phyloP scores from a whole-genome alignment of 1,140 invertebrate species.

The Argopecten irradians region DNA sequence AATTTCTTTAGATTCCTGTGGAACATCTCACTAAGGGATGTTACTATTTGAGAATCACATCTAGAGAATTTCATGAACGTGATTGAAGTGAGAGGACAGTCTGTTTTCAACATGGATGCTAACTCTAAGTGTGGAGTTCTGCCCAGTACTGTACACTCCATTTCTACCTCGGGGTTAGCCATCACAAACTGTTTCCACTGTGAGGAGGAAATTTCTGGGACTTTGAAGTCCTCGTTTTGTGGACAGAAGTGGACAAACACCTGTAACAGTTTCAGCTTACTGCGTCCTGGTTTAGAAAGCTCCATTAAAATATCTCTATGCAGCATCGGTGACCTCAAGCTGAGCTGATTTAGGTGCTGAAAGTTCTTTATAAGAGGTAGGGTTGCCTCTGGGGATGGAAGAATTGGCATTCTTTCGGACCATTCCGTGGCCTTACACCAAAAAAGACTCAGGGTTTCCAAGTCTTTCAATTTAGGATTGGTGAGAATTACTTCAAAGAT shows the following conservation, averaged over 20 bases:
- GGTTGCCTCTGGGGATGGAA: constrained; percentile 41
- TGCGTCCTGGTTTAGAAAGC: constrained; percentile 43
- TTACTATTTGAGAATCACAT: constrained; percentile 25
- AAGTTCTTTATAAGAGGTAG: constrained; percentile 49
- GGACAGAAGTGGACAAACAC: constrained; percentile 33
- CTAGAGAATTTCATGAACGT: constrained; percentile 31
- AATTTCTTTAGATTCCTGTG: not conserved
- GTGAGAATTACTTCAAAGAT: constrained; percentile 55
- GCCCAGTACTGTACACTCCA: constrained; percentile 26
- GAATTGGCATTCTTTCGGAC: constrained; percentile 51
- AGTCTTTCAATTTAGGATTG: constrained; percentile 50
- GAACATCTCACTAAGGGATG: constrained; percentile 31
- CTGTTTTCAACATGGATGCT: constrained; percentile 34
- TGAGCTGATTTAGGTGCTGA: constrained; percentile 50
- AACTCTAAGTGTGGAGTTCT: constrained; percentile 25
- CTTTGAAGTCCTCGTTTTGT: not conserved
- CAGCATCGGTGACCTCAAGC: constrained; percentile 61
- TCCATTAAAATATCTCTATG: constrained; percentile 52
- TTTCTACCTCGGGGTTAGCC: constrained; percentile 24
- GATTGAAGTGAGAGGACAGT: constrained; percentile 28
- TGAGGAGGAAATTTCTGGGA: constrained; percentile 29
- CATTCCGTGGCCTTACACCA: constrained; percentile 53
- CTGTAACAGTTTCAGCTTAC: constrained; percentile 27
- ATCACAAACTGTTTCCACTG: constrained; percentile 29
- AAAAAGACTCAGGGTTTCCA: constrained; percentile 57